Evolutionary conservation across 2,888 invertebrate species (phyloP), one percentile per base, ranked within the genome.

Genomic region (Beris chalybata): DNA sequence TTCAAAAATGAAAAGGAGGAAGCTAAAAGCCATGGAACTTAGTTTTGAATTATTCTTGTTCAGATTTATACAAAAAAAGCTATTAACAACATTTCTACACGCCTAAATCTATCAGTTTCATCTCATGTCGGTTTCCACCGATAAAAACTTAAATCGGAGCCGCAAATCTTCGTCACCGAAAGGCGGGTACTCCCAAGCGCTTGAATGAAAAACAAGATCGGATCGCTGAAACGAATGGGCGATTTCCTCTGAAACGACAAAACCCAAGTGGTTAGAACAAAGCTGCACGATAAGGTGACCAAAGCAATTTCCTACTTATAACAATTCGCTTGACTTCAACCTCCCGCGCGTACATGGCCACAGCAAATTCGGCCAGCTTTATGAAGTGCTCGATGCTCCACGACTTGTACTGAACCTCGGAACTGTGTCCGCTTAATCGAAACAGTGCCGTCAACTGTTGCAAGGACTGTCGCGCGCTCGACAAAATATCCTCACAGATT

Each of bases 201-300:
- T 15, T 1, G 38, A 38, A 13, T 56, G 55, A 32, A 38, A n/a
- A 4, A 38, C 43, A 4, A 43, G 15, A 9, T 56, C 55, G 13
- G 32, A n/a, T n/a, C 22, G n/a, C 4, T 38, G 15, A 5, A 38
- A 7, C n/a, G 55, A 15, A 13, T 56, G 55, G 5, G 55, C 38
- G 22, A 56, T 13, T 56, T 56, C 55, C 15, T 56, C 55, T 56
- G 55, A 43, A 56, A 56, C 22, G 22, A 43, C 12, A 55, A 32
- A 38, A 53, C 11, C 9, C 22, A 29, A 53, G 53, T 53, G 9
- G 22, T 11, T 12, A 44, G n/a, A 44, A 44, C 44, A 2, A n/a
- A 2, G 44, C n/a, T 12, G 2, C n/a, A 12, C n/a, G 48, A n/a
- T 48, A 9, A n/a, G 3, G n/a, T n/a, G 13, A 3, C 15, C n/a